A percentile compares a stretch with the other conserved stretches of the same genome.
Evolutionary conservation across 1,140 invertebrate genomes (phyloP).

Genomic region (Drosophila burlai): DNA sequence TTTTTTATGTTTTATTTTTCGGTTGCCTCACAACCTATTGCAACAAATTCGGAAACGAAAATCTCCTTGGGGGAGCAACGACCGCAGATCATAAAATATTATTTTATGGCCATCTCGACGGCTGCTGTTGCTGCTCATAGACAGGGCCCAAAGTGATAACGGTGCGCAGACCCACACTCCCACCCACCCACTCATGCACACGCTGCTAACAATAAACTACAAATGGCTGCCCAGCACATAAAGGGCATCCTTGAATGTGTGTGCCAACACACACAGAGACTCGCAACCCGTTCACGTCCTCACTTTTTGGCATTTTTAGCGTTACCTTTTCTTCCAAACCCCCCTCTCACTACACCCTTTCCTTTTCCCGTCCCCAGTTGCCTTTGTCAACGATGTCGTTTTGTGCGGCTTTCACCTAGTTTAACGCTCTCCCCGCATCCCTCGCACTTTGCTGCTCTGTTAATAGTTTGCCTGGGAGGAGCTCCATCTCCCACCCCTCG

Average conservation of each 20-base stretch:
- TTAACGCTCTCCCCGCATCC: slow-evolving; percentile 18
- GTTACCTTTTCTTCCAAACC: slow-evolving; percentile 46
- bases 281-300: slow-evolving; percentile 39
- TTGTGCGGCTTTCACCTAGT: slow-evolving; percentile 70
- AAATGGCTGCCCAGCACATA: slow-evolving; percentile 70
- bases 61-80: slow-evolving; percentile 39
- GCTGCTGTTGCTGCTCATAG: slow-evolving; percentile 37
- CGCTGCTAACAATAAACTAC: slow-evolving; percentile 59
- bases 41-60: slow-evolving; percentile 54
- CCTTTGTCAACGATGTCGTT: slow-evolving; percentile 62
- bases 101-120: slow-evolving; percentile 59
- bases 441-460: slow-evolving; percentile 34
- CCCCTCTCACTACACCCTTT: not conserved
- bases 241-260: slow-evolving; percentile 49
- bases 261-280: not conserved
- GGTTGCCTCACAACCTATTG: slow-evolving; percentile 25
- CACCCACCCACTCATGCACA: slow-evolving; percentile 6
- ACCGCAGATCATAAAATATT: slow-evolving; percentile 66
- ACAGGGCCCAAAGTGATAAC: slow-evolving; percentile 53
- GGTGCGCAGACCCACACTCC: slow-evolving; percentile 26
- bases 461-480: slow-evolving; percentile 49
- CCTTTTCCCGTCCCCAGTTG: slow-evolving; percentile 18
- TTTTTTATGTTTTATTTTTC: slow-evolving; percentile 8
- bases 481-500: not conserved
- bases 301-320: slow-evolving; percentile 68